Conservation (phyloP, 92 coral and sea anemone species). For the Chrysogorgia sp. region DNA sequence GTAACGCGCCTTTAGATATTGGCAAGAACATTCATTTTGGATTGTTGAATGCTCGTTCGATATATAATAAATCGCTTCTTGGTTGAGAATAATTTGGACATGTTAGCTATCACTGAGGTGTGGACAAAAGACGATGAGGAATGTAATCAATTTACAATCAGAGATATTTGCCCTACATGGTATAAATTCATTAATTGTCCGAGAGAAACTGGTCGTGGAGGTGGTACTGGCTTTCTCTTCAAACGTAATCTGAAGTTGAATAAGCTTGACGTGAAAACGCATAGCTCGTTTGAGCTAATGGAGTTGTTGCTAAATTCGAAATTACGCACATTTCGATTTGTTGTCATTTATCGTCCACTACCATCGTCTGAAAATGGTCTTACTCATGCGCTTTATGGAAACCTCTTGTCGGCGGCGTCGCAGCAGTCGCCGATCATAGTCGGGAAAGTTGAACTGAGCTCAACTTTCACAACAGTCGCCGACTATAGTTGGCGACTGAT, state of each 20-base stretch:
- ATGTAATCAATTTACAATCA: neutral
- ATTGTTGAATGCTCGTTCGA: slow-evolving; percentile 15
- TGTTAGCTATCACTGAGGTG: slow-evolving; percentile 20
- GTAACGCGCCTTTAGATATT: too few species aligned
- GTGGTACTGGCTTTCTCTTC: slow-evolving; percentile 9
- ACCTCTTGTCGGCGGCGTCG: too few species aligned
- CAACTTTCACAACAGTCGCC: too few species aligned
- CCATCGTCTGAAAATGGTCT: neutral
- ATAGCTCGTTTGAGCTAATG: slow-evolving; percentile 4
- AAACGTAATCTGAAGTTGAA: slow-evolving; percentile 6
- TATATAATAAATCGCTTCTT: slow-evolving; percentile 14
- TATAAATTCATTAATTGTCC: slow-evolving; percentile 20
- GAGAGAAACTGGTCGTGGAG: slow-evolving; percentile 6
- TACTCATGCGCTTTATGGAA: too few species aligned
- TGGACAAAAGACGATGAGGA: slow-evolving; percentile 11
- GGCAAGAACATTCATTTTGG: slow-evolving; percentile 3
- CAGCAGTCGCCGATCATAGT: too few species aligned
- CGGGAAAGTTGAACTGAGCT: too few species aligned
- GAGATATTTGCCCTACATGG: slow-evolving; percentile 9
- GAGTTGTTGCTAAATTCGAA: slow-evolving; percentile 2
- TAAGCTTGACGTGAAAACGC: neutral
- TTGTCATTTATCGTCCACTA: neutral
- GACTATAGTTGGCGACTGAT: too few species aligned
- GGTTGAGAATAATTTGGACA: slow-evolving; percentile 10
- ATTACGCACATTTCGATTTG: neutral